Conservation (phyloP, 1,140 invertebrate genomes). For the Tachypleus tridentatus region DNA sequence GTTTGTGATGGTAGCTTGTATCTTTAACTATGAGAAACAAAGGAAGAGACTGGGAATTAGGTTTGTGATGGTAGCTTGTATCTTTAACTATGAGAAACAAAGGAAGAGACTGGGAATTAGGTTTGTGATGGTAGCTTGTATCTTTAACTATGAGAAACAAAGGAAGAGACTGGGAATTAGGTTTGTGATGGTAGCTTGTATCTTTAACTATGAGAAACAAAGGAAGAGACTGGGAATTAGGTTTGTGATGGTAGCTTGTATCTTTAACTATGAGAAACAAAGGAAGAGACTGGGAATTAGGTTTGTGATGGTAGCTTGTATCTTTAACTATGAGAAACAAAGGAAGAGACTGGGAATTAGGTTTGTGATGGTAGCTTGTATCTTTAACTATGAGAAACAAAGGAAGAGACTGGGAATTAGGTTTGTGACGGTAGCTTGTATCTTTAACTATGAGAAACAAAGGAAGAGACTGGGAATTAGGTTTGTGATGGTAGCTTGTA, state of each 20-base stretch:
- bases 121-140: slow-evolving; percentile 30
- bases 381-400: slow-evolving; percentile 20
- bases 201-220: slow-evolving; percentile 20
- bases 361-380: slow-evolving; percentile 30
- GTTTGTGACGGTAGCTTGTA: slow-evolving; percentile 30
- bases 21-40: slow-evolving; percentile 20
- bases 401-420: too few species aligned
- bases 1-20: slow-evolving; percentile 30
- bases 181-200: slow-evolving; percentile 30
- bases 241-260: slow-evolving; percentile 30
- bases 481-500: slow-evolving; percentile 30
- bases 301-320: slow-evolving; percentile 30
- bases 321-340: slow-evolving; percentile 20
- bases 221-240: too few species aligned
- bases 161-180: too few species aligned
- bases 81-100: slow-evolving; percentile 20
- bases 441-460: slow-evolving; percentile 20
- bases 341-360: too few species aligned
- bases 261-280: slow-evolving; percentile 20
- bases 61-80: slow-evolving; percentile 30
- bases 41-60: too few species aligned
- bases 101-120: too few species aligned
- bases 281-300: too few species aligned
- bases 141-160: slow-evolving; percentile 20
- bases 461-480: too few species aligned